Percentiles rank a stretch among this genome's conserved stretches.
These are phyloP conservation scores for Dipus sagitta DNA, from an alignment of 2,797 vertebrate genomes.

Conservation along the genomic window DNA sequence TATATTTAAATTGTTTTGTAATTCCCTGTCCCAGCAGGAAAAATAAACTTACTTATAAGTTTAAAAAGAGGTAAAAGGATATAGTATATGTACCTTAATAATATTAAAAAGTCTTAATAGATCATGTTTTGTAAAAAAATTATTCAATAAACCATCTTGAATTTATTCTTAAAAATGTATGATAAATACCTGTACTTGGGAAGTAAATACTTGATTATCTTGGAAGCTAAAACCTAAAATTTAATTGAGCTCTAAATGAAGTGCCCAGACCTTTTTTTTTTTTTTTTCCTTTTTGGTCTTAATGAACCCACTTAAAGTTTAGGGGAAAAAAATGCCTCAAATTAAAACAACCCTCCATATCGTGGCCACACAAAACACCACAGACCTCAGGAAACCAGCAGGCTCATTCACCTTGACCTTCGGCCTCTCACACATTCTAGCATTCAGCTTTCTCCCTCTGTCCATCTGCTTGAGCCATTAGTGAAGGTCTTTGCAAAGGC, in stretches of 20 bases:
- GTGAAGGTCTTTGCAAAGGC: slow-evolving; percentile 88
- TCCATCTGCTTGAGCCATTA: slow-evolving; percentile 92
- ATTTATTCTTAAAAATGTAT: slow-evolving; percentile 49
- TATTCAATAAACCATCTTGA: slow-evolving; percentile 65
- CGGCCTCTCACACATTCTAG: slow-evolving; percentile 90
- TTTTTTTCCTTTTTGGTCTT: slow-evolving; percentile 42
- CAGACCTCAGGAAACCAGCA: slow-evolving; percentile 91
- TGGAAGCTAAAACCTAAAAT: slow-evolving; percentile 65
- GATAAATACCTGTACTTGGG: slow-evolving; percentile 50
- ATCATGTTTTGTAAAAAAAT: slow-evolving; percentile 43
- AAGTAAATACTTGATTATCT: slow-evolving; percentile 55
- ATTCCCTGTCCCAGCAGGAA: slow-evolving; percentile 46
- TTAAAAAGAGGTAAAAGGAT: slow-evolving; percentile 10
- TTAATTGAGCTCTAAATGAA: slow-evolving; percentile 78
- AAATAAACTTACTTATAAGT: slow-evolving; percentile 44
- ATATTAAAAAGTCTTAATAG: slow-evolving; percentile 51
- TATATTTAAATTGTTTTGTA: slow-evolving; percentile 66
- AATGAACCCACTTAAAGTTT: slow-evolving; percentile 84
- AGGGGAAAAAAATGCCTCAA: slow-evolving; percentile 82
- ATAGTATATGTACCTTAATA: slow-evolving; percentile 10
- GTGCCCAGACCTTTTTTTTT: slow-evolving; percentile 41
- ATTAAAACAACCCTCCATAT: slow-evolving; percentile 87
- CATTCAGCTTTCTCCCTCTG: slow-evolving; percentile 89
- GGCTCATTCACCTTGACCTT: slow-evolving; percentile 90
- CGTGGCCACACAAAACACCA: slow-evolving; percentile 86